Evolutionary conservation across 2,113 vertebrate species (phyloP).

Genomic region (Illadopsis cleaveri): DNA sequence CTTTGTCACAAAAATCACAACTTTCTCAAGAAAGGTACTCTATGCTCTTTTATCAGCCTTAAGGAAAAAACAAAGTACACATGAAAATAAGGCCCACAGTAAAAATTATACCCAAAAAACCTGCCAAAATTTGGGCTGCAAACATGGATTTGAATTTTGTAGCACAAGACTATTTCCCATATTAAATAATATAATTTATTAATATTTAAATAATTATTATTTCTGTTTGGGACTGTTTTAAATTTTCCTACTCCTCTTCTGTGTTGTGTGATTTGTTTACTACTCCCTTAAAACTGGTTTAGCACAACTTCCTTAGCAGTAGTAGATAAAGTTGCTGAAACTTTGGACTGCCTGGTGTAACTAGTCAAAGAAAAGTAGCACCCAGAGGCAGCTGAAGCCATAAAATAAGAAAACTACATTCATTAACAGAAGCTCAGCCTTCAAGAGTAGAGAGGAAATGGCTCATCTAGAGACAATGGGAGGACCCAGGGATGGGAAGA

Average conservation of each 20-base stretch:
- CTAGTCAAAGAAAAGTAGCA: neutral
- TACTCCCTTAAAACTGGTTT: neutral
- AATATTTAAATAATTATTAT: neutral
- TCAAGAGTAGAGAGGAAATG: neutral
- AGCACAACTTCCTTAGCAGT: neutral
- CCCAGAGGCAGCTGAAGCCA: neutral
- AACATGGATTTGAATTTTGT: neutral
- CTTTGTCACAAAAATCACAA: neutral
- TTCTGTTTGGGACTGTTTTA: neutral
- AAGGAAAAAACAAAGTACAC: neutral
- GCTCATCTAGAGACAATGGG: neutral
- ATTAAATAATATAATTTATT: neutral
- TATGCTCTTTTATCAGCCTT: neutral
- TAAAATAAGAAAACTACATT: neutral
- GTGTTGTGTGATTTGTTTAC: neutral
- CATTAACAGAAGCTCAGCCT: neutral
- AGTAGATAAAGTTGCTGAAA: neutral
- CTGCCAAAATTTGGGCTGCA: neutral
- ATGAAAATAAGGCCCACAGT: neutral
- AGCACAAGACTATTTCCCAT: neutral
- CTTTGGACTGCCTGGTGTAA: accelerated
- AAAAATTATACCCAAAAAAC: neutral
- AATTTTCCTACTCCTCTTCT: neutral
- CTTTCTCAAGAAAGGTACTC: neutral
- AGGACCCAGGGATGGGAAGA: neutral